phyloP scores from a whole-genome alignment of 2,113 vertebrate species.

The Tamias sibiricus region DNA sequence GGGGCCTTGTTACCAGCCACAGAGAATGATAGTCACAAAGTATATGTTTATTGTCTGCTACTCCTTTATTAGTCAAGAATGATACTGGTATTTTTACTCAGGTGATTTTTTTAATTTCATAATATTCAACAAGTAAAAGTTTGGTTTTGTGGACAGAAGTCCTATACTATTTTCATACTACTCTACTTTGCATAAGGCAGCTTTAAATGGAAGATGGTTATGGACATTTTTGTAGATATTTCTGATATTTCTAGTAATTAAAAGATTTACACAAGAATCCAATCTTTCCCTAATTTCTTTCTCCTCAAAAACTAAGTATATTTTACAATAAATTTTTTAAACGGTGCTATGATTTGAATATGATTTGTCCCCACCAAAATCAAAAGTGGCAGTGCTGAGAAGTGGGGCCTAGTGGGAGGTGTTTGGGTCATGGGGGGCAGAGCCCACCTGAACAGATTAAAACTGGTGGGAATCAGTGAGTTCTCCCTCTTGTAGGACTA shows the following conservation, averaged over 20 bases:
- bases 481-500: not conserved
- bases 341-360: not conserved
- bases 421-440: no score
- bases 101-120: constrained; percentile 11
- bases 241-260: not conserved
- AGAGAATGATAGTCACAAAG: not conserved
- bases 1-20: not conserved
- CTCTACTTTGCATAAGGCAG: not conserved
- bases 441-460: not conserved
- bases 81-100: not conserved
- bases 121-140: not conserved
- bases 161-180: not conserved
- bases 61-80: constrained; percentile 9
- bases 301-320: not conserved
- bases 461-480: not conserved
- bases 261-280: not conserved
- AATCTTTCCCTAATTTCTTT: not conserved
- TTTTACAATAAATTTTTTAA: not conserved
- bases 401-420: not conserved
- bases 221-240: not conserved
- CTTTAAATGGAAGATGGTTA: not conserved
- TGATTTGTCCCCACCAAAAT: not conserved
- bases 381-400: not conserved
- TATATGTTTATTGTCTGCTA: not conserved
- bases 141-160: not conserved